Conservation (phyloP, 2,888 invertebrate species). For the Phalera bucephala region DNA sequence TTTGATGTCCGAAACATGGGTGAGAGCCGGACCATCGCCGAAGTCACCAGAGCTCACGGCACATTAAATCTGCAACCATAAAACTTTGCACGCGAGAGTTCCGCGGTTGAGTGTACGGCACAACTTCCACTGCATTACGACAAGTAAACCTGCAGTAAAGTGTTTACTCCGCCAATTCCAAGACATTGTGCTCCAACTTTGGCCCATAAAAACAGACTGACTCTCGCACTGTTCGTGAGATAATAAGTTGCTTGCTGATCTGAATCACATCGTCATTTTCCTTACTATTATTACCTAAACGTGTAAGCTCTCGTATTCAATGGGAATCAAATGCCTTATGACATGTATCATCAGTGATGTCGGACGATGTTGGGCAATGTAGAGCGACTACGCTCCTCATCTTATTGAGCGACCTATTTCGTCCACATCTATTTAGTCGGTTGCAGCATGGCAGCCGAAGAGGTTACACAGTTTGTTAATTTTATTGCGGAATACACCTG, state of each 20-base stretch:
- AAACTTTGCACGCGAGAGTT: slow-evolving; percentile 58
- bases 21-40: slow-evolving; percentile 20
- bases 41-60: slow-evolving; percentile 48
- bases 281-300: no score
- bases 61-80: slow-evolving; percentile 69
- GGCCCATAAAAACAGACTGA: slow-evolving; percentile 63
- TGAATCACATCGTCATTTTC: no score
- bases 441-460: no score
- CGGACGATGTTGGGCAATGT: no score
- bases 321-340: no score
- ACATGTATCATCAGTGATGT: no score
- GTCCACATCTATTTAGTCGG: no score
- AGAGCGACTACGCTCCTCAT: no score
- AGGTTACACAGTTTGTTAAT: no score
- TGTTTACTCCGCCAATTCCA: slow-evolving; percentile 77
- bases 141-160: slow-evolving; percentile 77
- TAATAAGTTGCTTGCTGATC: slow-evolving; percentile 44
- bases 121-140: slow-evolving; percentile 75
- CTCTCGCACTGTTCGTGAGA: slow-evolving; percentile 38
- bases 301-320: no score
- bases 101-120: slow-evolving; percentile 56
- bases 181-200: slow-evolving; percentile 62
- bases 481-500: no score
- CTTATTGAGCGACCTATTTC: no score
- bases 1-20: slow-evolving; percentile 34